Base-by-base conservation (phyloP, 2,888 invertebrate species). In the Stenchaetothrips biformis region DNA sequence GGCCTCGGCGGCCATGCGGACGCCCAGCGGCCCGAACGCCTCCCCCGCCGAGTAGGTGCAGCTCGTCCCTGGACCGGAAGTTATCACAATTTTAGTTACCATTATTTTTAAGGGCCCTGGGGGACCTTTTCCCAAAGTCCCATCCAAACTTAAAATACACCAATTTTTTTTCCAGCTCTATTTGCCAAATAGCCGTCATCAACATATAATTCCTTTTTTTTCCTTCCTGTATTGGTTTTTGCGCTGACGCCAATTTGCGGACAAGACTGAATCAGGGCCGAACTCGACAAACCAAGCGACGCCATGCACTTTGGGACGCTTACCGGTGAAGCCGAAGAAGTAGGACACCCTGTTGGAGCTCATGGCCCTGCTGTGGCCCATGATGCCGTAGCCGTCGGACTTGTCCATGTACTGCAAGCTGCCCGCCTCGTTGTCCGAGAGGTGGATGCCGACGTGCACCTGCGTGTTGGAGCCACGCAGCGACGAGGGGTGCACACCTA, bases 11-110 rank as follows among this genome's bases (percentile, higher is more conserved):
- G 89, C 90, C 80, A 89, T 87, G 83, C 91, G 88, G 25, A 92
- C 84, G 27, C 90, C 90, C 82, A 92, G 87, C 80, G 92, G 86
- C 80, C 92, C 91, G 62, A 91, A 91, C 0, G 91, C 89, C 88
- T 92, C 92, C 27, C 92, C 92, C 62, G 91, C 90, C 85, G 92
- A 92, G 80, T 92, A 88, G 0, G 91, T 88, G 84, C 89, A 91
- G 84, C 88, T 89, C 37, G 87, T 87, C 85, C 90, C 91, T 89
- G 82, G 78, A 83, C 78, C 78, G 27, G 21, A 80, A 0, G 53
- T 53, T 11, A 53, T 9, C 49, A 49, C 49, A 49, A 49, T 49
- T 9, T 9, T 9, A 49, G 11, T 9, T 9, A 49, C 49, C 49
- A 7, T 49, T 49, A n/a, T n/a, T n/a, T n/a, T n/a, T n/a, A n/a